Base-by-base conservation (phyloP, 2,888 invertebrate species). In the Chalcosyrphus nemorum region DNA sequence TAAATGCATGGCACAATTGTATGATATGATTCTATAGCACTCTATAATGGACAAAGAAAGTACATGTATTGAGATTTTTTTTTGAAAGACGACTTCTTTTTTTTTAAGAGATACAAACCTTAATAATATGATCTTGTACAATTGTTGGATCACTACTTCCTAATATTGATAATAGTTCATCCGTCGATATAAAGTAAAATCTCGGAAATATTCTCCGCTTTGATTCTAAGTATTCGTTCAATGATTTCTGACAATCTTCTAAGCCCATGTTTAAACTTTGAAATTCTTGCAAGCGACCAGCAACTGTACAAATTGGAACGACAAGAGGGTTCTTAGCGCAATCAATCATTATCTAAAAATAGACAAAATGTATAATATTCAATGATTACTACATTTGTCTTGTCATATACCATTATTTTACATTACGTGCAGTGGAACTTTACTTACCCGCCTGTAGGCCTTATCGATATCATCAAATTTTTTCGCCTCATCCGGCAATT, bases 161-260 rank as follows among this genome's bases (percentile, higher is more conserved):
- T 61, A 98, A 93, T 87, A 98, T 97, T 1, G 96, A 96, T 5
- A 98, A 93, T 86, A 98, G 91, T 90, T 98, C 98, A 88, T 98
- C 97, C 27, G 98, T 98, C 2, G 98, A 98, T 89, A 98, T 96
- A 91, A 98, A 98, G 92, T 96, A 98, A 92, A 98, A 98, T 61
- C 98, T 92, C 2, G 98, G 97, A 91, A 98, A 98, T 85, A 96
- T 94, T 81, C 96, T 94, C 54, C 98, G 93, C 91, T 98, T 98
- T 0, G 95, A 94, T 90, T 97, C 97, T 86, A 98, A 92, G 90
- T 98, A 98, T 89, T 97, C 97, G 88, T 96, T 96, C 66, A 98
- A 92, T 0, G 97, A 97, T 90, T 98, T 98, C 91, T 97, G 97
- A 90, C 98, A 98, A 90, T 94, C 95, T 89, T 98, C 98, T 65